phyloP scores from a whole-genome alignment of 2,888 invertebrate genomes.

The Incurvaria masculella region DNA sequence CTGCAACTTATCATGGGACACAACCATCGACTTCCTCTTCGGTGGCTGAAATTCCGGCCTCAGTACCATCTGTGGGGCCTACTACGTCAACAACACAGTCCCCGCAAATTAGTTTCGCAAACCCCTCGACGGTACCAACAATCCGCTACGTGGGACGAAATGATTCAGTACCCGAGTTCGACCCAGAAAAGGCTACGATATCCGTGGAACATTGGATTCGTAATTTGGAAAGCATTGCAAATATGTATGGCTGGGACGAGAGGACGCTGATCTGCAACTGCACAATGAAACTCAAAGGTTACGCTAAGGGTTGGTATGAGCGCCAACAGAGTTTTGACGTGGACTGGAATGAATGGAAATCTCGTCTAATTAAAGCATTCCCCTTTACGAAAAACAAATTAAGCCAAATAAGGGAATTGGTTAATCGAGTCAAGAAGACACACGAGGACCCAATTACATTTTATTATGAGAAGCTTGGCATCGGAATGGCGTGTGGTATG shows the following conservation, averaged over 20 bases:
- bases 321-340: slow-evolving; percentile 10
- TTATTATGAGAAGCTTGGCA: slow-evolving; percentile 12
- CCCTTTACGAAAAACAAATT: slow-evolving; percentile 12
- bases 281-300: slow-evolving; percentile 15
- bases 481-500: slow-evolving; percentile 12
- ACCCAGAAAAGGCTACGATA: slow-evolving; percentile 10
- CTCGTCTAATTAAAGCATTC: slow-evolving; percentile 9
- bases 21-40: no score
- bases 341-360: slow-evolving; percentile 13
- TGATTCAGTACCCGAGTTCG: neutral
- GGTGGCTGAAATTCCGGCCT: no score
- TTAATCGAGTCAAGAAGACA: slow-evolving; percentile 6
- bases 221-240: slow-evolving; percentile 14
- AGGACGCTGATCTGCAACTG: slow-evolving; percentile 15
- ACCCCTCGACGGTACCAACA: no score
- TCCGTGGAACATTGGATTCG: slow-evolving; percentile 16
- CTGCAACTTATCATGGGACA: no score
- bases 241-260: slow-evolving; percentile 17
- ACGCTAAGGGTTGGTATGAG: slow-evolving; percentile 17
- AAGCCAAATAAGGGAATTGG: slow-evolving; percentile 9
- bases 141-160: neutral
- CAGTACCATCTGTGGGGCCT: no score
- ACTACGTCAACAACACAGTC: no score
- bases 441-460: slow-evolving; percentile 13
- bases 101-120: no score